These are phyloP conservation scores for Eugnorisma glareosa DNA, from an alignment of 2,888 invertebrate genomes.

Conservation along the genomic window DNA sequence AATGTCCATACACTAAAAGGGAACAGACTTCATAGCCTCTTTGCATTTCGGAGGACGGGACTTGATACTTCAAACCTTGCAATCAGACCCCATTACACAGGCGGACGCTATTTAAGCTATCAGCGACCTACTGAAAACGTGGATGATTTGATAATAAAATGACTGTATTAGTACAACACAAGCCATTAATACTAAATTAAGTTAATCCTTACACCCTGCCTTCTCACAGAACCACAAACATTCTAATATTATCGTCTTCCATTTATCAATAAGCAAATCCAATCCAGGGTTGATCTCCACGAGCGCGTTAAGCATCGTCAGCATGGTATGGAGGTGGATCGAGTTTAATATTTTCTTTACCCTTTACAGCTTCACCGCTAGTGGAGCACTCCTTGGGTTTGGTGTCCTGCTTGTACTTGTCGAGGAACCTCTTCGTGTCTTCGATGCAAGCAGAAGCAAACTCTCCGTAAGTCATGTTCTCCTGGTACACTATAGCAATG, in stretches of 20 bases:
- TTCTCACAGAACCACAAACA: not conserved
- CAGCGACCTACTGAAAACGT: not conserved
- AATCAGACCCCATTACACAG: not conserved
- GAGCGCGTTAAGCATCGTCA: not conserved
- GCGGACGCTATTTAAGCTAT: not conserved
- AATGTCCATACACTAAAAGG: not conserved
- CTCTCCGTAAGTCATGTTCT: constrained; percentile 86
- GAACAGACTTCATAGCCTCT: not conserved
- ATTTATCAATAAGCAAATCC: not conserved
- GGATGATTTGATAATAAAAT: not conserved
- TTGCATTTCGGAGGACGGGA: not conserved
- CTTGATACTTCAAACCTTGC: not conserved
- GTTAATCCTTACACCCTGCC: not conserved
- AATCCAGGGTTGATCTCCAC: not conserved
- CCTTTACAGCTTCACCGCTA: constrained; percentile 63
- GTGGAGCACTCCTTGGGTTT: constrained; percentile 73
- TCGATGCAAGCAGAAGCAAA: constrained; percentile 64
- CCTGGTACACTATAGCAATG: constrained; percentile 91
- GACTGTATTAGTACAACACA: not conserved
- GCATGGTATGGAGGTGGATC: not conserved
- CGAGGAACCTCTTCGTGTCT: constrained; percentile 63
- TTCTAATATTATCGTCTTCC: not conserved
- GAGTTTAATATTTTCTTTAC: constrained; percentile 13
- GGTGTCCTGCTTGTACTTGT: constrained; percentile 11
- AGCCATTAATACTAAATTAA: not conserved